Evolutionary conservation across 2,888 invertebrate species (phyloP).

Genomic region (Stenichneumon culpator): DNA sequence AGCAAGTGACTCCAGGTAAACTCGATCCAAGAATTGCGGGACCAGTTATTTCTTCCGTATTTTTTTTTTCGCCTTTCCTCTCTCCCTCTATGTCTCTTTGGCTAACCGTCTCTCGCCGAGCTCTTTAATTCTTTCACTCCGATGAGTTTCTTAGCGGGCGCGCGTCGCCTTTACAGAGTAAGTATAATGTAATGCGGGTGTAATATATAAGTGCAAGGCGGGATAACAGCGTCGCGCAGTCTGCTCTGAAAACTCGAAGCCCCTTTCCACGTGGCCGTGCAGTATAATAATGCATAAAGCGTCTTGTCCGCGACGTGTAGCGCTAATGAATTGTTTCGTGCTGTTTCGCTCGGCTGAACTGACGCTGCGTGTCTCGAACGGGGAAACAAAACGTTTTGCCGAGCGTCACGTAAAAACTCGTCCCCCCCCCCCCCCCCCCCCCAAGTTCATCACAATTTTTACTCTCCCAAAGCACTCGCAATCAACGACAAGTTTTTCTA

Average conservation of each 20-base stretch:
- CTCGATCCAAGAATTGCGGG: conserved; percentile 33
- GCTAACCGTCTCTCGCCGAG: background rate
- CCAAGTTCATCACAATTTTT: background rate
- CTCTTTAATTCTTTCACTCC: conserved; percentile 41
- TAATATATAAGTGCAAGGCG: conserved; percentile 2
- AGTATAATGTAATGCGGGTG: background rate
- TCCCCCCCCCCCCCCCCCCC: background rate
- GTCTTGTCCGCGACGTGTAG: conserved; percentile 4
- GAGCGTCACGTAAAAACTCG: conserved; percentile 6
- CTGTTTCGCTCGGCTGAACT: conserved; percentile 16
- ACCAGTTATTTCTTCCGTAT: conserved; percentile 39
- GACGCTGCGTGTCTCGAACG: conserved; percentile 19
- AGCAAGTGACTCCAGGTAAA: conserved; percentile 19
- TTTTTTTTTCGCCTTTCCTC: conserved; percentile 1
- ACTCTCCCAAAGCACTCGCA: conserved; percentile 9
- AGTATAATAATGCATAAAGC: conserved; percentile 18
- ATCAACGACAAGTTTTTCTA: conserved; percentile 39
- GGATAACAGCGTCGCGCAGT: conserved; percentile 56
- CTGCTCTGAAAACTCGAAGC: conserved; percentile 28
- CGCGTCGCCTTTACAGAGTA: background rate
- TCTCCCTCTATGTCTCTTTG: conserved; percentile 5
- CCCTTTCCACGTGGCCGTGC: conserved; percentile 41
- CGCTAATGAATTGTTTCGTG: conserved; percentile 48
- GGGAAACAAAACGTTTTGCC: conserved; percentile 41
- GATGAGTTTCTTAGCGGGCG: conserved; percentile 19